Base-by-base conservation (phyloP, 2,113 vertebrate species). In the Ceyx margarethae region DNA sequence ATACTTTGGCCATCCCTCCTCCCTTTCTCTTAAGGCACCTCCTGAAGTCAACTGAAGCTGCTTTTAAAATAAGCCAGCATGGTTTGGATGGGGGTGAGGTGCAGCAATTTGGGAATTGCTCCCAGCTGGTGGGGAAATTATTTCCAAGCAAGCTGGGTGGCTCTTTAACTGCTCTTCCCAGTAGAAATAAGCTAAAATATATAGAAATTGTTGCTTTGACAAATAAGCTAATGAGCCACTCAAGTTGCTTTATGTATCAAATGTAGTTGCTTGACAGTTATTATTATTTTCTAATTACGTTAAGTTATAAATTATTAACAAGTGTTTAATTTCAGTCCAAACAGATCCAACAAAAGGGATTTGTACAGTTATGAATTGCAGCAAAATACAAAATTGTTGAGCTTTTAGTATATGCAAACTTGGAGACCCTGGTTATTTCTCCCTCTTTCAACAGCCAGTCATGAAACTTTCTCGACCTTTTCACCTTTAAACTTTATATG, bases 401-500 rank as follows among this genome's bases (percentile, higher is more conserved):
- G 96, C 90, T 91, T 93, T 96, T 83, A 79, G 96, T 95, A 42
- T 96, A 94, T 25, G 91, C 96, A 91, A 97, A 95, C 94, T 94
- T 81, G 62, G 94, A 97, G 97, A 97, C 96, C 97, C 96, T 89
- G 81, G 93, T 96, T 97, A 96, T 96, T 97, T 97, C 97, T 98
- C 97, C 95, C 96, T 96, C 95, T 97, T 97, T 97, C 96, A 98
- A 97, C 97, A 97, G 96, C 96, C 96, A 94, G 97, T 96, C 97
- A 97, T 97, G 98, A 98, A 98, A 98, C 98, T 97, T 97, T 96
- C 97, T 93, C 96, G 98, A 98, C 98, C 98, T 98, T 97, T 97
- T 98, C 96, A 98, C 98, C 98, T 98, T 98, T 98, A 96, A 98
- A 98, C 98, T 98, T 96, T 96, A 96, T 96, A 97, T 98, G 98